These are phyloP conservation scores for Macrostomum lignano DNA, from an alignment of 1,140 invertebrate genomes.

Conservation along the genomic window DNA sequence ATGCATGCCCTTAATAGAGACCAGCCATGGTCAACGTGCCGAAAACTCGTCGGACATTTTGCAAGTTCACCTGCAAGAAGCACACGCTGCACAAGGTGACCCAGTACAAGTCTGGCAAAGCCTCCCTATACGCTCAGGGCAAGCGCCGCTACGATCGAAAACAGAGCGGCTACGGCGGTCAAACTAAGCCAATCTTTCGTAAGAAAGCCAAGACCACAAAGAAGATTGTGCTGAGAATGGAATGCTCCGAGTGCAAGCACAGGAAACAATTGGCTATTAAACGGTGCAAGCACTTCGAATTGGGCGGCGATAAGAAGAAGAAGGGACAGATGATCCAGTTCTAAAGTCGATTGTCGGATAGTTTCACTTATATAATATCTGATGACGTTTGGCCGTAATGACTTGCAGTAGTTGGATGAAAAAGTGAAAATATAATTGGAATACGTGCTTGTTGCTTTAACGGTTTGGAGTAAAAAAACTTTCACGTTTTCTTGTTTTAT, in stretches of 20 bases:
- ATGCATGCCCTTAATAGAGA: too few relatives aligned
- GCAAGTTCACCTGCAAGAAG: conserved; percentile 44
- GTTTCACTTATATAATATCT: too few relatives aligned
- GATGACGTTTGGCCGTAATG: too few relatives aligned
- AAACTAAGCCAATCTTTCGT: conserved; percentile 97
- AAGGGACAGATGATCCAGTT: conserved; percentile 88
- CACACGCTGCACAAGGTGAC: conserved; percentile 95
- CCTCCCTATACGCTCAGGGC: conserved; percentile 35
- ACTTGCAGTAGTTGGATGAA: too few relatives aligned
- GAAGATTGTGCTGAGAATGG: conserved; percentile 95
- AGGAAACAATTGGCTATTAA: conserved; percentile 85
- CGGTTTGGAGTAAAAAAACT: too few relatives aligned
- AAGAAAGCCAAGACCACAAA: conserved; percentile 99
- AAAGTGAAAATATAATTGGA: too few relatives aligned
- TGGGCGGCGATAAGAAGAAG: conserved; percentile 92
- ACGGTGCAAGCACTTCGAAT: conserved; percentile 95
- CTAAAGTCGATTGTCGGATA: too few relatives aligned
- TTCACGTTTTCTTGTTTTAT: too few relatives aligned
- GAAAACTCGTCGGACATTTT: conserved; percentile 3
- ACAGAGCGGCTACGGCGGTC: conserved; percentile 68
- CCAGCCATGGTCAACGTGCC: conserved; percentile 6
- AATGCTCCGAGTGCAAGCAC: conserved; percentile 89
- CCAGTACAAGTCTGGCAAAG: conserved; percentile 97
- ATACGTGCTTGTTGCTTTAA: too few relatives aligned
- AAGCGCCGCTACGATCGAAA: conserved; percentile 9